Conservation (phyloP, 2,888 invertebrate genomes). For the Brachynemurus nebulosus region DNA sequence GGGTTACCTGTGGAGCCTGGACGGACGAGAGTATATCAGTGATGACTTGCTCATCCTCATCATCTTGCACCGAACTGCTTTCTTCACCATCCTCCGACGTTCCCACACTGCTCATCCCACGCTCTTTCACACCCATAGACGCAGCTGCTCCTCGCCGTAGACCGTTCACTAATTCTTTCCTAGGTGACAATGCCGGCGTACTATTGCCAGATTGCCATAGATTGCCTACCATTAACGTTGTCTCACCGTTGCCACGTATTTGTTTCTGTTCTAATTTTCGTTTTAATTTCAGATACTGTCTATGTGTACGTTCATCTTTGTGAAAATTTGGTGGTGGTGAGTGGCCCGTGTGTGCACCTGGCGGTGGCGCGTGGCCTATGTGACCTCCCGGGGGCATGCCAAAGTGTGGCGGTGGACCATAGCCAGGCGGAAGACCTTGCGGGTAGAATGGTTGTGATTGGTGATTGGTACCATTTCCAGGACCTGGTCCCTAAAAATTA, state of each 20-base stretch:
- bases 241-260: constrained; percentile 16
- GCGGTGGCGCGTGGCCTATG: constrained; percentile 53
- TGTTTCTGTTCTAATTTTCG: constrained; percentile 61
- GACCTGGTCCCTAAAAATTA: constrained; percentile 48
- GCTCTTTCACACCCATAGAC: constrained; percentile 25
- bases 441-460: constrained; percentile 52
- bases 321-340: constrained; percentile 50
- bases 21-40: constrained; percentile 60
- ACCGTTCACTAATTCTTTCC: constrained; percentile 49
- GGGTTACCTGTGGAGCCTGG: constrained; percentile 53
- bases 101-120: constrained; percentile 44
- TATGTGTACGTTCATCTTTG: constrained; percentile 66
- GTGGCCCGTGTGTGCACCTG: constrained; percentile 35
- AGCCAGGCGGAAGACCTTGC: constrained; percentile 40
- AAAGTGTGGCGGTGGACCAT: constrained; percentile 33
- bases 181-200: constrained; percentile 53
- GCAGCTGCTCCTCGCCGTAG: constrained; percentile 27
- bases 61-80: constrained; percentile 56
- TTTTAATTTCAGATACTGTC: constrained; percentile 62
- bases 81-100: constrained; percentile 71
- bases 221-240: constrained; percentile 8
- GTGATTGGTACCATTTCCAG: constrained; percentile 53
- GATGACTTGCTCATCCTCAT: constrained; percentile 55
- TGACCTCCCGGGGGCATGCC: constrained; percentile 40
- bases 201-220: constrained; percentile 33